Base-by-base conservation (phyloP, 2,888 invertebrate species). In the Drosophila monieri region DNA sequence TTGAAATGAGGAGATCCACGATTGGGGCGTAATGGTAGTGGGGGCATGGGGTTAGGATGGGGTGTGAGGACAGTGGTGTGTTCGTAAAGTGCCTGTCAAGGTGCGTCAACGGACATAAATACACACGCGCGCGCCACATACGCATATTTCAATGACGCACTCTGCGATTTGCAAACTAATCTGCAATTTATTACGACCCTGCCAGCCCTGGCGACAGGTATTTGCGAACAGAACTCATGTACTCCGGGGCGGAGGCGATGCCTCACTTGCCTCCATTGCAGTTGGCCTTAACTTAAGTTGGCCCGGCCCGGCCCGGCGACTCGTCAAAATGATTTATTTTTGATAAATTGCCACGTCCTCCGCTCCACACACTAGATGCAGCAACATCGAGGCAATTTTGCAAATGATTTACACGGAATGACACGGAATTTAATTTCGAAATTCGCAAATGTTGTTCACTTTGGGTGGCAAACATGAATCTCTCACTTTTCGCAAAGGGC, bases 261-360 rank as follows among this genome's bases (percentile, higher is more conserved):
- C 52, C 37, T n/a, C 53, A 73, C 62, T 72, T 64, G 39, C 39
- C 37, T n/a, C 53, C 70, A 60, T 72, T 64, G 77, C 70, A 76
- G 51, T 76, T 59, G 73, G 76, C 73, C 27, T 61, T 60, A 57
- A 59, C 54, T 56, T 56, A 30, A 30, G 32, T 67, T 65, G 70
- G 80, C 78, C 18, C 4, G 37, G n/a, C n/a, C n/a, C n/a, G 37
- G 41, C 27, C 65, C 59, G 71, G 80, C 78, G 76, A 81, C 86
- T 85, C 85, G 83, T 88, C 81, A 85, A 88, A 88, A 90, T 90
- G 89, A 90, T 90, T 90, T 90, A 90, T 89, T 88, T 90, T 90
- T 90, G 89, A 90, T 90, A 90, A 90, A 90, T 90, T 85, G 78
- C 80, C 72, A 73, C 54, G 67, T 78, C 71, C 71, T 66, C 60